Base-by-base conservation (phyloP, 2,113 vertebrate genomes). In the Tamias sibiricus region DNA sequence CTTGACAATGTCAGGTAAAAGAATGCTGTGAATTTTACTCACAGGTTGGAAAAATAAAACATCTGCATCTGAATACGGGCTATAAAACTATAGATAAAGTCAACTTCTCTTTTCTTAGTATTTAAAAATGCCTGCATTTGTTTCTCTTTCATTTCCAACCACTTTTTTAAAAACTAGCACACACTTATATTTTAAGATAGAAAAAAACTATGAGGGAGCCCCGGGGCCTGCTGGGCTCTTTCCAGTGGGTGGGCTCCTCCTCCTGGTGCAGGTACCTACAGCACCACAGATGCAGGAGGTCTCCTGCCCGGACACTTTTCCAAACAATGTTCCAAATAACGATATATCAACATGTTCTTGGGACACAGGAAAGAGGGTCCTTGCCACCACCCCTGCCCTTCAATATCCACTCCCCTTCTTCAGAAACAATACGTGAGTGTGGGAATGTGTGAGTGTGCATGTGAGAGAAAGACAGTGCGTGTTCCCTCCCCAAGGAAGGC, bases 161-260 rank as follows among this genome's bases (percentile, higher is more conserved):
- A 8, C 40, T 40, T 62, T 28, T 62, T 80, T 1, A 57, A 52
- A 85, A 93, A 52, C 3, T 1, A 66, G 10, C 3, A 2, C 5
- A 17, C 37, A 44, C 26, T 84, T 44, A 37, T 14, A 32, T 80
- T 52, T 69, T 47, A 82, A 57, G 62, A 57, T 26, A 49, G 10
- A 19, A 24, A 28, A 4, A 19, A 69, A 74, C 2, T 62, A 16
- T 37, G 77, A 68, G 47, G 7, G 9, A 3, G 20, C 24, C 35
- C 35, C 2, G 19, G 40, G 11, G 32, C n/a, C 42, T 1, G 6
- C 3, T 0, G 0, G 42, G 13, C 14, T 68, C 37, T 24, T 17
- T 1, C 10, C 37, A 8, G 30, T 8, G 0, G 22, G 59, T 44
- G 0, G 3, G 13, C 40, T 4, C 6, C 22, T n/a, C 30, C 22